Evolutionary conservation across 2,888 invertebrate species (phyloP).

Genomic region (Orthosia gothica): DNA sequence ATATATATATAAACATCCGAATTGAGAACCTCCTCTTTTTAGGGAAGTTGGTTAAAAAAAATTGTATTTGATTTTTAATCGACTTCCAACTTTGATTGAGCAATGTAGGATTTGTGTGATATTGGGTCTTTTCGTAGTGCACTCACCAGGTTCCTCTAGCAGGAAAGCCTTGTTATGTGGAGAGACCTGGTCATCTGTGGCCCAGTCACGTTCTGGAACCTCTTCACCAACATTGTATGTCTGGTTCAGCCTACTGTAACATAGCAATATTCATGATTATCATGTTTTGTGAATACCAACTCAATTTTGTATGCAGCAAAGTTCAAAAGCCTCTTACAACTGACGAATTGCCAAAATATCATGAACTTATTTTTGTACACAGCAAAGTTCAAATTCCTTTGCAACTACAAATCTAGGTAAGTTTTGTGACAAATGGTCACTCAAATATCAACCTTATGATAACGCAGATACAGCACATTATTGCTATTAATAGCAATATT

Average conservation of each 20-base stretch:
- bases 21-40: no score
- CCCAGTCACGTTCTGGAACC: background rate
- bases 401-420: background rate
- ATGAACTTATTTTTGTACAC: background rate
- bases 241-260: constrained; percentile 56
- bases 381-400: background rate
- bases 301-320: background rate
- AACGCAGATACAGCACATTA: no score
- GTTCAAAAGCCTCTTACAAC: background rate
- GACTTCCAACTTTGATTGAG: no score
- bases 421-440: background rate
- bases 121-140: no score
- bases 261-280: background rate
- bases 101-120: no score
- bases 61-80: no score
- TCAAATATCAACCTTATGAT: background rate
- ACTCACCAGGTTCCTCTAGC: constrained; percentile 18
- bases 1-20: no score
- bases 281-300: background rate
- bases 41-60: no score
- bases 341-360: background rate
- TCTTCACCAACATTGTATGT: constrained; percentile 30
- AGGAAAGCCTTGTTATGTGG: constrained; percentile 50
- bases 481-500: no score
- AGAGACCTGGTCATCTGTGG: constrained; percentile 16